Conservation (phyloP, 1,140 invertebrate genomes). For the Tetramorium alpestre region DNA sequence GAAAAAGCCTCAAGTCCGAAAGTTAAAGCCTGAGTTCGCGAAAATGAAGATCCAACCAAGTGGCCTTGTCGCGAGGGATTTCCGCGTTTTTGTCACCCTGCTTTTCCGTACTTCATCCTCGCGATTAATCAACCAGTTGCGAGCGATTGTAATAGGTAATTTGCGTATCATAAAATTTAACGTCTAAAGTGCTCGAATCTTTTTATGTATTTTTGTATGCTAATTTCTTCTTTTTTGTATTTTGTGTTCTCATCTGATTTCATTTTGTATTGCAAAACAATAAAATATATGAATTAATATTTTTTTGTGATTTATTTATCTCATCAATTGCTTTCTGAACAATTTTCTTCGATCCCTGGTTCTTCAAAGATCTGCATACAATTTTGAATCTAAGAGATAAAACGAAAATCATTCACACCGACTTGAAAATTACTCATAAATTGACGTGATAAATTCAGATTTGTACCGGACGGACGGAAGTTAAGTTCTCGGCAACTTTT, state of each 20-base stretch:
- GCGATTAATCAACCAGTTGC: not conserved
- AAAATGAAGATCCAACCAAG: slow-evolving; percentile 78
- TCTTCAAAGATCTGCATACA: not conserved
- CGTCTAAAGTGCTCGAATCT: not conserved
- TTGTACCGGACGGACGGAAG: slow-evolving; percentile 45
- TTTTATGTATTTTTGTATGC: not conserved
- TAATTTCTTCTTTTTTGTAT: not conserved
- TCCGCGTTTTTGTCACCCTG: slow-evolving; percentile 25
- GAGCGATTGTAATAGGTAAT: not conserved
- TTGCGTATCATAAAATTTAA: not conserved
- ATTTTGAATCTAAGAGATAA: not conserved
- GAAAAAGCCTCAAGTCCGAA: slow-evolving; percentile 80
- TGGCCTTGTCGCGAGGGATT: slow-evolving; percentile 70
- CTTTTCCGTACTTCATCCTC: not conserved
- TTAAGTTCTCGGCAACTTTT: slow-evolving; percentile 53
- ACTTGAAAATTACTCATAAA: slow-evolving; percentile 48
- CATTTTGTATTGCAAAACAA: not conserved
- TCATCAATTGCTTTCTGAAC: not conserved
- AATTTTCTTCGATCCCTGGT: not conserved
- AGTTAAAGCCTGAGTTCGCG: slow-evolving; percentile 80
- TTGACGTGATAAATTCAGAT: slow-evolving; percentile 53
- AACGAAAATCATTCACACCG: slow-evolving; percentile 9
- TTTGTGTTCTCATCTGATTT: not conserved
- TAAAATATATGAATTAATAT: not conserved
- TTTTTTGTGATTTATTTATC: not conserved